phyloP scores from a whole-genome alignment of 2,797 vertebrate species.

The Melanotaenia boesemani region DNA sequence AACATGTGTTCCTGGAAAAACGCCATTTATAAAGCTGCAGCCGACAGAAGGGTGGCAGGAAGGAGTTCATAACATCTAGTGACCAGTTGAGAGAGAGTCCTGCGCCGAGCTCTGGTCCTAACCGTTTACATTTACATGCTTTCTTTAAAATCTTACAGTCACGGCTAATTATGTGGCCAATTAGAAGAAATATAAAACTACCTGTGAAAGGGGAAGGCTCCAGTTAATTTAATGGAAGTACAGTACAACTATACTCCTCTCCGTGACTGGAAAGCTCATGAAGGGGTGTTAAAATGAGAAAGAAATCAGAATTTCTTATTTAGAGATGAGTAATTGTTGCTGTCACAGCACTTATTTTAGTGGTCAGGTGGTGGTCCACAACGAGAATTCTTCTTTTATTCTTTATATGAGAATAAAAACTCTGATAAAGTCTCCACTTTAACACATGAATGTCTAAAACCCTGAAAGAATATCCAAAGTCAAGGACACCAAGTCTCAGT shows the following conservation, averaged over 20 bases:
- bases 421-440: not conserved
- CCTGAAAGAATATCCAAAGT: not conserved
- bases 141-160: constrained; percentile 37
- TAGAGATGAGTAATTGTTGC: constrained; percentile 23
- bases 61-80: not conserved
- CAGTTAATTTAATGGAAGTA: constrained; percentile 68
- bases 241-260: constrained; percentile 58
- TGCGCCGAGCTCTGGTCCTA: too few relatives aligned
- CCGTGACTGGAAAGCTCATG: constrained; percentile 49
- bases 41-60: not conserved
- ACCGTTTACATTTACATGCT: too few relatives aligned
- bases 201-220: constrained; percentile 44
- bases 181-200: constrained; percentile 59
- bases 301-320: not conserved
- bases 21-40: not conserved
- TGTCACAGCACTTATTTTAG: constrained; percentile 1
- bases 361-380: too few relatives aligned
- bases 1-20: not conserved
- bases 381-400: too few relatives aligned
- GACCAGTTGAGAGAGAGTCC: too few relatives aligned
- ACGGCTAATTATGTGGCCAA: constrained; percentile 32
- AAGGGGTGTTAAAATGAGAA: constrained; percentile 32
- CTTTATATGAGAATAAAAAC: too few relatives aligned
- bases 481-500: not conserved
- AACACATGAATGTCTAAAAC: not conserved